Evolutionary conservation across 2,888 invertebrate genomes (phyloP).

Genomic region (Lasioglossum zephyrum): DNA sequence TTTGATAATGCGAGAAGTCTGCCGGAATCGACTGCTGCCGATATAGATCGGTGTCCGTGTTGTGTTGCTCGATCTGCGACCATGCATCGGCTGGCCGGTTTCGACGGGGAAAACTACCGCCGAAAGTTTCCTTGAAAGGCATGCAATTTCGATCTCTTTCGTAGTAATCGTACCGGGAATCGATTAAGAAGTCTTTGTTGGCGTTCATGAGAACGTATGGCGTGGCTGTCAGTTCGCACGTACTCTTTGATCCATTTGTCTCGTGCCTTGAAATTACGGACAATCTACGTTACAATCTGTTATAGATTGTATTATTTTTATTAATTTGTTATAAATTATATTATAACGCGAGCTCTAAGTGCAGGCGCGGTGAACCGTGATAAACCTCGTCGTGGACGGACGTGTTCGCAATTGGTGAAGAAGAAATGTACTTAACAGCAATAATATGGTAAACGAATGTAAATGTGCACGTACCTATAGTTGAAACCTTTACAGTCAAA

Average conservation of each 20-base stretch:
- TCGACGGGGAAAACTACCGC: background rate
- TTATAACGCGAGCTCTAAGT: background rate
- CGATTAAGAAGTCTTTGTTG: slow-evolving; percentile 87
- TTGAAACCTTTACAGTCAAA: slow-evolving; percentile 94
- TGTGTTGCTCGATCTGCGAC: background rate
- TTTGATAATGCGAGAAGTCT: background rate
- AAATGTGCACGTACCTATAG: slow-evolving; percentile 87
- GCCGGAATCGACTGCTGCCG: background rate
- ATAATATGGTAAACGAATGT: background rate
- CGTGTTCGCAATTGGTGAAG: background rate
- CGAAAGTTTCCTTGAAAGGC: background rate
- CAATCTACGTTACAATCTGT: background rate
- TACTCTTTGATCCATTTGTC: slow-evolving; percentile 84
- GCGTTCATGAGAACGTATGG: slow-evolving; percentile 90
- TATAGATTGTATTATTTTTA: background rate
- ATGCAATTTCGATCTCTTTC: slow-evolving; percentile 90
- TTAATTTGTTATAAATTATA: too few relatives aligned
- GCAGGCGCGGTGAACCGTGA: background rate
- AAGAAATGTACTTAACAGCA: background rate
- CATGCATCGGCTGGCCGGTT: background rate
- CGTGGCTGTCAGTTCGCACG: slow-evolving; percentile 91
- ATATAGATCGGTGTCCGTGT: background rate
- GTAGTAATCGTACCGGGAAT: slow-evolving; percentile 92
- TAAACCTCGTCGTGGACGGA: background rate
- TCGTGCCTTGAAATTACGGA: slow-evolving; percentile 42